Percentiles rank a stretch among this genome's conserved stretches.
These are phyloP conservation scores for Laticauda laticaudata DNA, from an alignment of 2,113 vertebrate genomes.

Conservation along the genomic window DNA sequence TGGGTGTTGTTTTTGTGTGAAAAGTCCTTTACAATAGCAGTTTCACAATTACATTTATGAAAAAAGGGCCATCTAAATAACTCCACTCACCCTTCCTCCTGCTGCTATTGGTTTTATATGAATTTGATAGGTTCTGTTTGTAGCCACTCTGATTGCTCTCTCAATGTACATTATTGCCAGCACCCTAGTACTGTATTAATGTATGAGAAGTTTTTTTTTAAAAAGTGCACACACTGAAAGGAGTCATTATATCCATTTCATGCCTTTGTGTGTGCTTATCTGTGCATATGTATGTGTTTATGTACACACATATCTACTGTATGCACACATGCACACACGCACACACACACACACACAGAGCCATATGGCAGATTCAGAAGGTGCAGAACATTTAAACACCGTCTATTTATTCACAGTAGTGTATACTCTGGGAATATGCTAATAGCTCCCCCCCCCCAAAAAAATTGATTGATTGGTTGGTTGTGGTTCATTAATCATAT, in stretches of 20 bases:
- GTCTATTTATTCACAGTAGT: background rate
- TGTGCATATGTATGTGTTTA: background rate
- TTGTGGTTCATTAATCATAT: background rate
- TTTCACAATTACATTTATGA: conserved; percentile 8
- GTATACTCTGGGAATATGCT: background rate
- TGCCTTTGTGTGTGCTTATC: background rate
- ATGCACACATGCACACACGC: background rate
- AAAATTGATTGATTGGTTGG: background rate
- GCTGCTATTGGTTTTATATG: background rate
- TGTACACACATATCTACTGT: too few relatives aligned
- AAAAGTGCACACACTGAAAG: background rate
- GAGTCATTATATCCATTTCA: background rate
- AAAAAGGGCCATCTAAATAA: conserved; percentile 10
- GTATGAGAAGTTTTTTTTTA: background rate
- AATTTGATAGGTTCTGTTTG: background rate
- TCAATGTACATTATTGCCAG: background rate
- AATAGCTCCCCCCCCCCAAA: background rate
- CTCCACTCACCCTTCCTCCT: background rate
- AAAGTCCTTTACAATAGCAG: conserved; percentile 10
- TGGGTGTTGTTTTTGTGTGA: conserved; percentile 12
- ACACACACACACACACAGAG: background rate
- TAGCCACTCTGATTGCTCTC: background rate
- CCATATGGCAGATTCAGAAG: background rate
- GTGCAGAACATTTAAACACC: background rate
- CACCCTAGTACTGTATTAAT: background rate